These are phyloP conservation scores for Physella acuta DNA, from an alignment of 1,140 invertebrate species.

Conservation along the genomic window DNA sequence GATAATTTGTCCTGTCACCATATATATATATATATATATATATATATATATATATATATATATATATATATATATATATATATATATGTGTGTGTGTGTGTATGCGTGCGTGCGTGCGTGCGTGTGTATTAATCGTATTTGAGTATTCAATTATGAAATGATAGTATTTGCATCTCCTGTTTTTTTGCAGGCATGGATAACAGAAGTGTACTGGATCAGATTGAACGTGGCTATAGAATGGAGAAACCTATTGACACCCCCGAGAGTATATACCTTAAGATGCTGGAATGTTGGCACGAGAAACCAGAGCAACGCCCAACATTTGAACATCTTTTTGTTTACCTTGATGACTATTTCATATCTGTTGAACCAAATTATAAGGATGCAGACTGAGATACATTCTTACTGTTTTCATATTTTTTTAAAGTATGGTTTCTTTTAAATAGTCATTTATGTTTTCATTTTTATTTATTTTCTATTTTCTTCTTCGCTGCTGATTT, in stretches of 20 bases:
- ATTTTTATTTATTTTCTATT: no score
- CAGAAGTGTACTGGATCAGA: constrained; percentile 93
- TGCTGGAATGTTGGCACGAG: constrained; percentile 63
- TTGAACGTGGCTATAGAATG: constrained; percentile 94
- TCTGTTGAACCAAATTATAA: constrained; percentile 88
- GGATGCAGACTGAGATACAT: constrained; percentile 31
- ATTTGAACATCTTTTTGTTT: constrained; percentile 94
- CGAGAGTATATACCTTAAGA: constrained; percentile 77
- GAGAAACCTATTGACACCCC: constrained; percentile 76
- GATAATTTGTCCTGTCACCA: no score
- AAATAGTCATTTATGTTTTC: no score
- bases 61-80: no score
- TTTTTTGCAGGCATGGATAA: constrained; percentile 66
- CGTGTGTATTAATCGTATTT: not conserved
- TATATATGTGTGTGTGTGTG: no score
- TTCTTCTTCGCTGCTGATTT: no score
- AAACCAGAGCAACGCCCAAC: constrained; percentile 93
- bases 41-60: not conserved
- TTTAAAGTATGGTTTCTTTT: no score
- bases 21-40: no score
- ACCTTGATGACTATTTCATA: constrained; percentile 96
- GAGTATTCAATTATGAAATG: not conserved
- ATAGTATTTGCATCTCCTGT: not conserved
- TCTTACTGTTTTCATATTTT: no score
- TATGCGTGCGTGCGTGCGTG: not conserved